phyloP scores from a whole-genome alignment of 1,140 invertebrate genomes.

The Trinorchestia longiramus region DNA sequence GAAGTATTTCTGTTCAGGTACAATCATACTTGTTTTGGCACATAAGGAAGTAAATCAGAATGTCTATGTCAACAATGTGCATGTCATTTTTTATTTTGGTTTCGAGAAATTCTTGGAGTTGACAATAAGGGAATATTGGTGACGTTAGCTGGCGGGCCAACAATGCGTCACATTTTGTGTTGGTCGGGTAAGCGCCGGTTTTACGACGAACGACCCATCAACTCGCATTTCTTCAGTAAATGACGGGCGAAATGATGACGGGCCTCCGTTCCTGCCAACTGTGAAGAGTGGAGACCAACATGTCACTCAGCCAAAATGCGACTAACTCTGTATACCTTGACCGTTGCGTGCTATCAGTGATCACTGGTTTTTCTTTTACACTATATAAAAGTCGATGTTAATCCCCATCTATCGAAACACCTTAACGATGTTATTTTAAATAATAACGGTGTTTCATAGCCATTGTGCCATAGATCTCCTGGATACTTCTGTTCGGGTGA shows the following conservation, averaged over 20 bases:
- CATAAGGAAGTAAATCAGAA: neutral
- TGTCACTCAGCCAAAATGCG: neutral
- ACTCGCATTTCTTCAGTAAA: conserved; percentile 26
- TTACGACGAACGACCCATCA: neutral
- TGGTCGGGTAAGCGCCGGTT: neutral
- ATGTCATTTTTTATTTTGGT: neutral
- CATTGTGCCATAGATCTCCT: neutral
- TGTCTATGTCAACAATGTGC: neutral
- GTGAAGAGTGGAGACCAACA: neutral
- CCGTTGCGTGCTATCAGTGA: neutral
- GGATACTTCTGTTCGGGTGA: neutral
- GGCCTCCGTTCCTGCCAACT: conserved; percentile 13
- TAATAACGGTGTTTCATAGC: neutral
- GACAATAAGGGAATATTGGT: conserved; percentile 37
- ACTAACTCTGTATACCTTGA: neutral
- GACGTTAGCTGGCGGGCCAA: neutral
- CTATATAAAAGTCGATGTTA: too few species aligned
- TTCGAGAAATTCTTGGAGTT: neutral
- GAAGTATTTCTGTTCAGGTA: neutral
- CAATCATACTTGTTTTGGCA: neutral
- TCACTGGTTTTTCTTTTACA: neutral
- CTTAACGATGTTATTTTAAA: neutral
- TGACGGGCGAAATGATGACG: conserved; percentile 34
- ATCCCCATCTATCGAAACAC: too few species aligned
- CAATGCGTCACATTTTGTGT: conserved; percentile 30